Conservation (phyloP, 2,797 vertebrate genomes). For the Picus viridis region DNA sequence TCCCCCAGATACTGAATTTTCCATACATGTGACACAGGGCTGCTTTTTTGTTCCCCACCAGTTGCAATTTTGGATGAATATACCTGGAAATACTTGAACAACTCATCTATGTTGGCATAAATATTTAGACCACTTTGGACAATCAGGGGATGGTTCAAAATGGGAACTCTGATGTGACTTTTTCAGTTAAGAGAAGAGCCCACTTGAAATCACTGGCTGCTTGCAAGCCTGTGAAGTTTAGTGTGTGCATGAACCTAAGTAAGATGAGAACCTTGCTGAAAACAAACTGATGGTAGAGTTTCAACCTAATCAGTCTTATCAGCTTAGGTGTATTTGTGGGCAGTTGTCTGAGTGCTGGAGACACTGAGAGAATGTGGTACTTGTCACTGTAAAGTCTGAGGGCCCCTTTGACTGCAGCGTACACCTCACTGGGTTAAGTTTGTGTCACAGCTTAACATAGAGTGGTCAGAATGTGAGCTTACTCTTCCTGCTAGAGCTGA, state of each 20-base stretch:
- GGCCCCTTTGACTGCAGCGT: neutral
- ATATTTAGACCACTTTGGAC: neutral
- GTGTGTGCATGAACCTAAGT: neutral
- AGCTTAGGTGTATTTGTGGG: neutral
- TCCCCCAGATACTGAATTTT: neutral
- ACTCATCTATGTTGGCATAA: neutral
- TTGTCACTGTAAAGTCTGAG: neutral
- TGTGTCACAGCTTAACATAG: accelerated
- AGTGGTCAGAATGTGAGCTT: neutral
- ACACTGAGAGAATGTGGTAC: neutral
- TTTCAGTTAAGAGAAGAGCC: too few species aligned
- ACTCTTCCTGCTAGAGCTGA: neutral
- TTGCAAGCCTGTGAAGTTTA: neutral
- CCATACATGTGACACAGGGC: accelerated
- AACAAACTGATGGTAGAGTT: neutral
- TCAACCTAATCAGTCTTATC: neutral
- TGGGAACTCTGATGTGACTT: neutral
- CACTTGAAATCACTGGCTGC: neutral
- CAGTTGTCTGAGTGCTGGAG: neutral
- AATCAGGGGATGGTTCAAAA: neutral
- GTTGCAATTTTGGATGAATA: neutral
- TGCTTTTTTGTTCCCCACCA: neutral
- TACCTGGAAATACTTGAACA: neutral
- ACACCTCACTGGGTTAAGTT: neutral
- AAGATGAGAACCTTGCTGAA: neutral